Percentiles rank a stretch among this genome's conserved stretches.
These are phyloP conservation scores for Ichneumon xanthorius DNA, from an alignment of 2,888 invertebrate species.

Conservation along the genomic window DNA sequence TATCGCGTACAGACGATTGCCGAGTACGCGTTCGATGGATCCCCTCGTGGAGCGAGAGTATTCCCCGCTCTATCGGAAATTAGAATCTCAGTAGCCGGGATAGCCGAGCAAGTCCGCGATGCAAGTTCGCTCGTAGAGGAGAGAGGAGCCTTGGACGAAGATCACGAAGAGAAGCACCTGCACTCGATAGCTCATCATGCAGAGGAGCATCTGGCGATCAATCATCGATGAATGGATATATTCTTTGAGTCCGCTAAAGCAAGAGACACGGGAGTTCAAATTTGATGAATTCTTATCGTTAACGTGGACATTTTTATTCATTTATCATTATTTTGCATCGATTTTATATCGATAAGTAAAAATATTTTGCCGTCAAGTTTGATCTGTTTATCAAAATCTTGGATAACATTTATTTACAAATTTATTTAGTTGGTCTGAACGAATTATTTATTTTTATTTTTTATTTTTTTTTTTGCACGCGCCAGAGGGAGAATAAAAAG, in stretches of 20 bases:
- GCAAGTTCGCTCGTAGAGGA: conserved; percentile 33
- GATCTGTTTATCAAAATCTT: background rate
- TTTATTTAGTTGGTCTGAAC: background rate
- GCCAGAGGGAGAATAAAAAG: background rate
- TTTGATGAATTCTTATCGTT: background rate
- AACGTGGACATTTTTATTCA: background rate
- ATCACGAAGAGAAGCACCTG: conserved; percentile 64
- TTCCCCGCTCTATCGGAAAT: conserved; percentile 69
- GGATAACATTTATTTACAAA: background rate
- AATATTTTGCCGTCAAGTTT: background rate
- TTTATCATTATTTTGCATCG: background rate
- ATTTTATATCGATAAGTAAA: background rate
- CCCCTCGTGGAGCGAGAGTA: conserved; percentile 17
- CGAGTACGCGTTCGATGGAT: conserved; percentile 46
- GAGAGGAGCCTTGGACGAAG: conserved; percentile 43
- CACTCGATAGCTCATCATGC: conserved; percentile 62
- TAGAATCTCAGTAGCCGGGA: conserved; percentile 64
- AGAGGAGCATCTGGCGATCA: conserved; percentile 66
- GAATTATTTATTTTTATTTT: background rate
- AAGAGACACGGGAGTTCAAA: background rate
- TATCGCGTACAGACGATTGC: conserved; percentile 18
- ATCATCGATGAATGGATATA: conserved; percentile 63
- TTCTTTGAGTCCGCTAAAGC: background rate
- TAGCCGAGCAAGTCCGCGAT: conserved; percentile 55
- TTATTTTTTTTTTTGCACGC: background rate